Evolutionary conservation across 1,140 invertebrate species (phyloP).

Genomic region (Manduca sexta): DNA sequence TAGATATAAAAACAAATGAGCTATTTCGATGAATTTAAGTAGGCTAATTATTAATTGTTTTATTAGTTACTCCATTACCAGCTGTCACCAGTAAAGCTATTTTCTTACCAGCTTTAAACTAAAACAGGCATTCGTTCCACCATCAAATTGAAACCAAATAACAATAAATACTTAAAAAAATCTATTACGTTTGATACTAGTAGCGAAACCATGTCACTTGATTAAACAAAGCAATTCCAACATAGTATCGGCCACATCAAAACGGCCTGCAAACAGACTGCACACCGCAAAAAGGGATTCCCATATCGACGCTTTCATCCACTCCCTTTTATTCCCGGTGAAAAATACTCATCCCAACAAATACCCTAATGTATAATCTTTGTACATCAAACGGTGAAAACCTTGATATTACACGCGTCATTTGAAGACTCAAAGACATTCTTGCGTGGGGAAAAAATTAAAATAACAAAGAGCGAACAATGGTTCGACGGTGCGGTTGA

Average conservation of each 20-base stretch:
- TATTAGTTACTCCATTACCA: background rate
- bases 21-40: background rate
- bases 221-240: background rate
- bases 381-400: slow-evolving; percentile 63
- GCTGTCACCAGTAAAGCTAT: background rate
- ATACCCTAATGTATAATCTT: slow-evolving; percentile 53
- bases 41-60: too few relatives aligned
- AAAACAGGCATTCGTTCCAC: background rate
- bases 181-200: too few relatives aligned
- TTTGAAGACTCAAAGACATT: slow-evolving; percentile 72
- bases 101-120: background rate
- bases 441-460: slow-evolving; percentile 60
- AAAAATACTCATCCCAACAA: slow-evolving; percentile 59
- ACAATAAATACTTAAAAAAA: too few relatives aligned
- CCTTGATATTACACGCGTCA: slow-evolving; percentile 69
- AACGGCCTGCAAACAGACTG: slow-evolving; percentile 26
- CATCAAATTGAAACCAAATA: background rate
- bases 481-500: slow-evolving; percentile 23
- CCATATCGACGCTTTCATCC: slow-evolving; percentile 43
- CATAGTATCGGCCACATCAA: slow-evolving; percentile 23
- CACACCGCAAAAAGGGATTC: slow-evolving; percentile 47
- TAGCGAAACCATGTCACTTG: too few relatives aligned
- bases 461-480: slow-evolving; percentile 62
- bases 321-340: slow-evolving; percentile 41
- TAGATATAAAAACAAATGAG: background rate